These are phyloP conservation scores for Sylvia borin DNA, from an alignment of 2,797 vertebrate species.

Conservation along the genomic window DNA sequence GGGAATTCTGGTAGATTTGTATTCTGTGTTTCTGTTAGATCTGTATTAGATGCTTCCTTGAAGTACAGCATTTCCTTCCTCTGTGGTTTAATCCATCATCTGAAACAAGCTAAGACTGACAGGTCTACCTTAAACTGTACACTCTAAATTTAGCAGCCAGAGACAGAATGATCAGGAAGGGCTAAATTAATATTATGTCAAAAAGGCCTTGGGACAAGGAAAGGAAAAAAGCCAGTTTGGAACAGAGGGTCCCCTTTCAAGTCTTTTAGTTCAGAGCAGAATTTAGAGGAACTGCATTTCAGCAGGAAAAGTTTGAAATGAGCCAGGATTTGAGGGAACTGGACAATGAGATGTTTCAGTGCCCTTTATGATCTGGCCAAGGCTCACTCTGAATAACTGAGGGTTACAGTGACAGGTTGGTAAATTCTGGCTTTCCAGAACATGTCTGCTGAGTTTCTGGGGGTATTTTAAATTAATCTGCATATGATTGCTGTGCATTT, in stretches of 20 bases:
- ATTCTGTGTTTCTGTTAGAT: neutral
- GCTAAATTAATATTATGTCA: conserved; percentile 64
- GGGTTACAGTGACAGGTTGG: neutral
- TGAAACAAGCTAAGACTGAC: conserved; percentile 7
- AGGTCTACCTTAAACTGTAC: conserved; percentile 55
- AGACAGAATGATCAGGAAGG: conserved; percentile 53
- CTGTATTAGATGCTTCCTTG: neutral
- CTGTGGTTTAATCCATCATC: conserved; percentile 38
- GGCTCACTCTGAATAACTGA: neutral
- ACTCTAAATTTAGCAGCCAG: conserved; percentile 47
- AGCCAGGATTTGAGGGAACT: neutral
- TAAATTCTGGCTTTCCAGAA: neutral
- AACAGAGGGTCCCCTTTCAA: conserved; percentile 47
- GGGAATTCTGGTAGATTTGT: neutral
- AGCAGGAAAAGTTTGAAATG: neutral
- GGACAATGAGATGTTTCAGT: neutral
- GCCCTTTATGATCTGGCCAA: neutral
- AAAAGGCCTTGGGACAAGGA: conserved; percentile 51
- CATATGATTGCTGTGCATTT: neutral
- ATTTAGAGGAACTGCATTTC: neutral
- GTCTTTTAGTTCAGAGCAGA: neutral
- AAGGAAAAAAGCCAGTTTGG: conserved; percentile 41
- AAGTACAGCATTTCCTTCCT: conserved; percentile 23
- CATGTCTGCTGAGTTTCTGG: neutral
- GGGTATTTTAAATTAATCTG: neutral